Evolutionary conservation across 2,113 vertebrate genomes (phyloP).

Genomic region (Anser brachyrhynchus): DNA sequence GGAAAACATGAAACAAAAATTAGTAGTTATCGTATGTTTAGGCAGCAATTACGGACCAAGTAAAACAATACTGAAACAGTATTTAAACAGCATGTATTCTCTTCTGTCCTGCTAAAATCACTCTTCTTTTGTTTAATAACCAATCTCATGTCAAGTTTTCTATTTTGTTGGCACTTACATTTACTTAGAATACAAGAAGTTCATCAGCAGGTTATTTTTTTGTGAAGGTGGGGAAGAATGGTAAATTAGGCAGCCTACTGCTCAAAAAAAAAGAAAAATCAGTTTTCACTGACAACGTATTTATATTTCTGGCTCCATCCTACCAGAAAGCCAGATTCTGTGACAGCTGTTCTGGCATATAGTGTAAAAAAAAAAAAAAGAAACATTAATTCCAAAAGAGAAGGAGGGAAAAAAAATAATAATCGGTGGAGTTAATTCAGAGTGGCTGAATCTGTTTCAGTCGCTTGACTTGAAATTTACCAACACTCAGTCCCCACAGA

Average conservation of each 20-base stretch:
- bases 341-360: neutral
- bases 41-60: neutral
- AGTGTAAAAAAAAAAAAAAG: neutral
- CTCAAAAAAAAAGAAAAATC: neutral
- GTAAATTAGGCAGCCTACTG: neutral
- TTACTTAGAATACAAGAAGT: neutral
- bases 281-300: neutral
- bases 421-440: neutral
- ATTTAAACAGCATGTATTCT: neutral
- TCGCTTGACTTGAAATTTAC: neutral
- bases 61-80: neutral
- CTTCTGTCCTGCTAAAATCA: neutral
- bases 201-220: neutral
- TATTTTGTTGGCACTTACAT: neutral
- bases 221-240: neutral
- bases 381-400: neutral
- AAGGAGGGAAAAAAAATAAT: fast-evolving
- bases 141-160: neutral
- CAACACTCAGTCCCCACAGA: neutral
- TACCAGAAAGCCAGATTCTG: neutral
- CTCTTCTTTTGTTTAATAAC: neutral
- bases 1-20: neutral
- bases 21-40: fast-evolving
- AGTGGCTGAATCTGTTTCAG: neutral
- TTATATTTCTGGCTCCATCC: neutral